Base-by-base conservation (phyloP, 2,888 invertebrate species). In the Dicroscelio sp. region DNA sequence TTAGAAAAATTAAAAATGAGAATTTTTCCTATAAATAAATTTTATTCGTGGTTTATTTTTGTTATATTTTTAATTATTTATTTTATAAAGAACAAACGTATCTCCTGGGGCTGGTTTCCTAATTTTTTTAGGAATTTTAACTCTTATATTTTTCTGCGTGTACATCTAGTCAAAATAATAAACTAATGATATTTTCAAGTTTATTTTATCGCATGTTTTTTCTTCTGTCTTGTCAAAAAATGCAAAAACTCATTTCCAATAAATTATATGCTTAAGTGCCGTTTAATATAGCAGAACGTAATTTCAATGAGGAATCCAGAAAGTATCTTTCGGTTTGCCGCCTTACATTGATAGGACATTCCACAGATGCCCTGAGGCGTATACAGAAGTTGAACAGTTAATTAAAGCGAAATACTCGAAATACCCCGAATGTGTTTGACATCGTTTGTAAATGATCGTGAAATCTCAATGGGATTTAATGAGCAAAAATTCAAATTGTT, bases 301-400 rank as follows among this genome's bases (percentile, higher is more conserved):
- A 90, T 90, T 76, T 71, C 85, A 82, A 90, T 85, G 90, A 85
- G 86, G 79, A 87, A 85, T 88, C 65, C 82, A 58, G 90, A 90
- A 90, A 88, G 88, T 90, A 90, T 90, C 88, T 73, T 90, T 90
- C 88, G 90, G 88, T 90, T 88, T 90, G 86, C 90, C 88, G 82
- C 90, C 88, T 85, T 84, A 86, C 84, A 90, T 90, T 86, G 90
- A 90, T 88, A 88, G 88, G 88, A 86, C 90, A 90, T 90, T 90
- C 90, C 90, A 31, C 82, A 80, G 86, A 88, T 90, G 48, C 90
- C 90, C 87, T 60, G 87, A 85, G 87, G 87, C 87, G 85, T 90
- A 87, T 87, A 90, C 90, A 90, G 90, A 90, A 90, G 90, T 90
- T 84, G 90, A 87, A 90, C 87, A 87, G 90, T 90, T 90, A 90